Conservation (phyloP, 1,140 invertebrate species). For the Capitella teleta region DNA sequence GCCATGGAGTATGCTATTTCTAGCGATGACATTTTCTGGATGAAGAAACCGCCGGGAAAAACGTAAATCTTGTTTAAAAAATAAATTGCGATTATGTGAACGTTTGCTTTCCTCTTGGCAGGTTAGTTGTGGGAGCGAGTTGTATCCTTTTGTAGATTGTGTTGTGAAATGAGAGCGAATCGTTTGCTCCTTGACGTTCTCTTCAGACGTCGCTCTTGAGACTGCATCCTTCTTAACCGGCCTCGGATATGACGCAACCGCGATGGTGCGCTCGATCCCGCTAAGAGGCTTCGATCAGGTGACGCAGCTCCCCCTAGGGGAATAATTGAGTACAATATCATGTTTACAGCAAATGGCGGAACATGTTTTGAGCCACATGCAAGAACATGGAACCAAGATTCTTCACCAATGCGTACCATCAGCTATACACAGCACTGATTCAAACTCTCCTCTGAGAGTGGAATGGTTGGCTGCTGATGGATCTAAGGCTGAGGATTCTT, state of each 20-base stretch:
- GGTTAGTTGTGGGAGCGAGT: conserved; percentile 36
- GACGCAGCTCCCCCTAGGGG: background rate
- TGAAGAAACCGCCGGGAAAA: conserved; percentile 76
- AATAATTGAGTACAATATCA: background rate
- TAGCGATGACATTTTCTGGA: conserved; percentile 93
- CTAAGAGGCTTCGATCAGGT: conserved; percentile 84
- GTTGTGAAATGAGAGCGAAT: too few relatives aligned
- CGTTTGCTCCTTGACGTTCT: background rate
- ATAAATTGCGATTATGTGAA: background rate
- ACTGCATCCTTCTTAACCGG: conserved; percentile 88
- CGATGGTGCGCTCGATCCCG: conserved; percentile 78
- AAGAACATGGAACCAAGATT: conserved; percentile 67
- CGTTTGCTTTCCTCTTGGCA: too few relatives aligned
- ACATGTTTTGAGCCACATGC: conserved; percentile 69
- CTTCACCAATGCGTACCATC: conserved; percentile 63
- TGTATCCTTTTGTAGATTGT: conserved; percentile 45
- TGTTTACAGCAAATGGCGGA: conserved; percentile 66
- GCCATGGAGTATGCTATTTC: conserved; percentile 9
- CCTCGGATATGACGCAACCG: conserved; percentile 75
- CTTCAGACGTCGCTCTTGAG: conserved; percentile 73
- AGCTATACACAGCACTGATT: conserved; percentile 54
- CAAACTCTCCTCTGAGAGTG: conserved; percentile 57
- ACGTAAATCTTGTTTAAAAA: conserved; percentile 72
- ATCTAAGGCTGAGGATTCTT: too few relatives aligned
- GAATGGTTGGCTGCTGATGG: too few relatives aligned